phyloP scores from a whole-genome alignment of 2,797 vertebrate species.

The Aldrovandia affinis region DNA sequence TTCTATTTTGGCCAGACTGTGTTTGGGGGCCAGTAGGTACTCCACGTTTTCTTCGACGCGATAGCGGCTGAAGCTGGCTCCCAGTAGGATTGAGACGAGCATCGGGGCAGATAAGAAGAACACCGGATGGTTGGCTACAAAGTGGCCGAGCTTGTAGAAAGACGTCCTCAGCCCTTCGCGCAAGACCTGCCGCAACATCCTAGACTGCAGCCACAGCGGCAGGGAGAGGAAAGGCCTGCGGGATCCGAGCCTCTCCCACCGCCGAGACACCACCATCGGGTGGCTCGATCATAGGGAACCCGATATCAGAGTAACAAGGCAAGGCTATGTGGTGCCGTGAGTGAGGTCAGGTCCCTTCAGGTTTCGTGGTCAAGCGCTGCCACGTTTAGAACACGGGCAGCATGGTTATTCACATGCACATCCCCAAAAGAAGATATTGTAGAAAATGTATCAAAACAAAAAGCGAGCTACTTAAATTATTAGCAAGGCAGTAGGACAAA shows the following conservation, averaged over 20 bases:
- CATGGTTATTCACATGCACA: conserved; percentile 5
- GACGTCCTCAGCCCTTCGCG: conserved; percentile 91
- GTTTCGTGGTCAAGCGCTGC: conserved; percentile 44
- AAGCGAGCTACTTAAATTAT: not conserved
- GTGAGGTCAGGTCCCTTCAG: conserved; percentile 25
- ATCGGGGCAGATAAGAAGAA: conserved; percentile 95
- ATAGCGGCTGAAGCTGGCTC: conserved; percentile 96
- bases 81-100: conserved; percentile 92
- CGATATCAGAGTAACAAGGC: conserved; percentile 37
- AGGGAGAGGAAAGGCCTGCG: conserved; percentile 73
- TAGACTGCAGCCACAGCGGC: conserved; percentile 84
- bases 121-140: conserved; percentile 94
- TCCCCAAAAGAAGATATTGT: not conserved
- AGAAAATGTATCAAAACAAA: not conserved
- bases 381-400: conserved; percentile 22
- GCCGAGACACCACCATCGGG: conserved; percentile 85
- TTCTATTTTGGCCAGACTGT: conserved; percentile 97
- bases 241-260: conserved; percentile 85
- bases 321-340: conserved; percentile 25
- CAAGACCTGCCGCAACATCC: conserved; percentile 97
- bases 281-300: conserved; percentile 71
- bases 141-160: conserved; percentile 91
- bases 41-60: conserved; percentile 93
- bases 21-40: conserved; percentile 91
- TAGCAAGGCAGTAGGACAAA: too few species aligned